Base-by-base conservation (phyloP, 2,113 vertebrate species). In the Murina feae region DNA sequence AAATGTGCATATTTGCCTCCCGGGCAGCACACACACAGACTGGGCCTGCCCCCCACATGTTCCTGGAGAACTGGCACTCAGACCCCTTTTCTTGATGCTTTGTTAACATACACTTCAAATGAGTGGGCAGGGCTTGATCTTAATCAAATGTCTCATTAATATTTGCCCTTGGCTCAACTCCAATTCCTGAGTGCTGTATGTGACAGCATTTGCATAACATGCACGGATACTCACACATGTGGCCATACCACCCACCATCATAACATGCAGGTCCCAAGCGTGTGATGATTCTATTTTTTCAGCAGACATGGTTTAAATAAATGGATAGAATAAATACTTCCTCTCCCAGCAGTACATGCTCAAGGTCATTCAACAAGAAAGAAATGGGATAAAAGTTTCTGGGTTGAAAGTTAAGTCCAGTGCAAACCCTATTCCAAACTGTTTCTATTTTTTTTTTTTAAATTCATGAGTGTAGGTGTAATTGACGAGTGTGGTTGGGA, bases 21-120 rank as follows among this genome's bases (percentile, higher is more conserved):
- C 1, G 14, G 98, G 97, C 97, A 97, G 97, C 91, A 96, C 58
- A 95, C 95, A 98, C 97, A 97, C 97, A 98, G 92, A 72, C 92
- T 0, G 0, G 83, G 76, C 91, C 97, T 65, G 93, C 97, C 98
- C 98, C 97, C 96, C 91, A 96, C 92, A 71, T 96, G 94, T 93
- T 92, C 89, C 89, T 66, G 79, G 96, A 98, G 95, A 96, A 96
- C 89, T 96, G 96, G 87, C 82, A 95, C 69, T 98, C 94, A 87
- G 93, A 82, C 80, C 69, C 90, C 58, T 97, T 96, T 96, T 91
- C 94, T 95, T 89, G 87, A 94, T 80, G 85, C 83, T 97, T 96
- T 97, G 97, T 95, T 96, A 97, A 97, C 84, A 84, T 94, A 89
- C 83, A 55, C 95, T 97, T 95, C 97, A 97, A 96, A 96, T 95